A percentile compares a stretch with the other conserved stretches of the same genome.
Evolutionary conservation across 2,113 vertebrate genomes (phyloP).

Genomic region (Nestor notabilis): DNA sequence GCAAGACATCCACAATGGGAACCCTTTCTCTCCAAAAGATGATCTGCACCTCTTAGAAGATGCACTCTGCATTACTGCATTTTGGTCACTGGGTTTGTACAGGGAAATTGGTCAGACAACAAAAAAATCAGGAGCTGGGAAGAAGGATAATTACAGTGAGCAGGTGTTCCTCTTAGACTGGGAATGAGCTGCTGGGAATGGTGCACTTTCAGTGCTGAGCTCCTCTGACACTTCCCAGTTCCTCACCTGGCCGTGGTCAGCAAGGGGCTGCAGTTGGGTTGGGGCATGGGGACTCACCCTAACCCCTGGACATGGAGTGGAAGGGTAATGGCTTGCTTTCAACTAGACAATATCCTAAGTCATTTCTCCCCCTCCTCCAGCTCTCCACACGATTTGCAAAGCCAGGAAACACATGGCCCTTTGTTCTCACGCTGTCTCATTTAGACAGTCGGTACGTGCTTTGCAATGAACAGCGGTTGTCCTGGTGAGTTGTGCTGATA

Average conservation of each 20-base stretch:
- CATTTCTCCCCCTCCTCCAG: background rate
- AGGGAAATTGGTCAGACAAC: background rate
- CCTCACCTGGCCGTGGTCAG: background rate
- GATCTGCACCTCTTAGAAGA: background rate
- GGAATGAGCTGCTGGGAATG: background rate
- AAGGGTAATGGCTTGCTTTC: background rate
- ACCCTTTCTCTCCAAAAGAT: background rate
- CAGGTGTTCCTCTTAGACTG: background rate
- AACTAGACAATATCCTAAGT: background rate
- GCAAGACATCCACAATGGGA: rapidly evolving
- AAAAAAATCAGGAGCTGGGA: background rate
- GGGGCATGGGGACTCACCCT: rapidly evolving
- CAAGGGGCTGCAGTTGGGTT: background rate
- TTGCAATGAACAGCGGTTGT: background rate
- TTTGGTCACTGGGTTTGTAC: background rate
- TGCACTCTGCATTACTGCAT: background rate
- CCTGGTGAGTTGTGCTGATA: background rate
- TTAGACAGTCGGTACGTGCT: background rate
- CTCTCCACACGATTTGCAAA: background rate
- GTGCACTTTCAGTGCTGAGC: background rate
- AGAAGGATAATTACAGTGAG: background rate
- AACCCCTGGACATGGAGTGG: background rate
- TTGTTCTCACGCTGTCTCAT: background rate
- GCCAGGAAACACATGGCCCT: background rate
- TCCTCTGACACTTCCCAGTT: background rate